Evolutionary conservation across 2,797 vertebrate genomes (phyloP).

Genomic region (Cygnus olor): DNA sequence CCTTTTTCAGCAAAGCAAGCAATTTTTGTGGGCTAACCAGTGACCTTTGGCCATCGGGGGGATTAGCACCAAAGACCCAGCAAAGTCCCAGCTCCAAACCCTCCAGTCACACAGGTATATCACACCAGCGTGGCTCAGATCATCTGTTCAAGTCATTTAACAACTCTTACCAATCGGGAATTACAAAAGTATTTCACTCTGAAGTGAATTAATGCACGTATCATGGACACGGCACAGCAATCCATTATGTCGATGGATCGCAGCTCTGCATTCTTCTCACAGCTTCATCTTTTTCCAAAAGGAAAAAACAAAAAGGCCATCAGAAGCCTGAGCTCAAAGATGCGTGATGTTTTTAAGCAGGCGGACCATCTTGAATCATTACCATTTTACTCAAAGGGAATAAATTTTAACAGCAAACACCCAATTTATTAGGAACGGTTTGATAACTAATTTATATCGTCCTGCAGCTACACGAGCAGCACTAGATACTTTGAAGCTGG

Average conservation of each 20-base stretch:
- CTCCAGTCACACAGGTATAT: background rate
- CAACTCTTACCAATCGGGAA: background rate
- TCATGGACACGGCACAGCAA: background rate
- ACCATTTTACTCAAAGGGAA: background rate
- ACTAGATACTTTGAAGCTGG: background rate
- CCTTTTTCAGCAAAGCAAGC: slow-evolving; percentile 31
- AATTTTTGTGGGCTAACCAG: background rate
- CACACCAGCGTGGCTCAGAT: background rate
- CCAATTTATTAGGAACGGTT: background rate
- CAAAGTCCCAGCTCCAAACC: background rate
- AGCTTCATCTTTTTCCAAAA: background rate
- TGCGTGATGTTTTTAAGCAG: background rate
- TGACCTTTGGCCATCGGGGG: background rate
- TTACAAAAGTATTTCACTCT: background rate
- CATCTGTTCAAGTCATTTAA: slow-evolving; percentile 26
- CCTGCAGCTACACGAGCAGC: background rate
- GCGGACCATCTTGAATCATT: background rate
- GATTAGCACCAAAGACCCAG: slow-evolving; percentile 1
- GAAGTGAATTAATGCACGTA: background rate
- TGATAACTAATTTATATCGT: background rate
- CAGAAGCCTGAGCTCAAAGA: background rate
- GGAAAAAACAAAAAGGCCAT: background rate
- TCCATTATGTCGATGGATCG: background rate
- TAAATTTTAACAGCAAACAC: background rate
- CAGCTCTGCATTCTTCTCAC: background rate